Percentiles rank a stretch among this genome's conserved stretches.
Conservation (phyloP, 2,888 invertebrate genomes). For the Cordylochernes scorpioides region DNA sequence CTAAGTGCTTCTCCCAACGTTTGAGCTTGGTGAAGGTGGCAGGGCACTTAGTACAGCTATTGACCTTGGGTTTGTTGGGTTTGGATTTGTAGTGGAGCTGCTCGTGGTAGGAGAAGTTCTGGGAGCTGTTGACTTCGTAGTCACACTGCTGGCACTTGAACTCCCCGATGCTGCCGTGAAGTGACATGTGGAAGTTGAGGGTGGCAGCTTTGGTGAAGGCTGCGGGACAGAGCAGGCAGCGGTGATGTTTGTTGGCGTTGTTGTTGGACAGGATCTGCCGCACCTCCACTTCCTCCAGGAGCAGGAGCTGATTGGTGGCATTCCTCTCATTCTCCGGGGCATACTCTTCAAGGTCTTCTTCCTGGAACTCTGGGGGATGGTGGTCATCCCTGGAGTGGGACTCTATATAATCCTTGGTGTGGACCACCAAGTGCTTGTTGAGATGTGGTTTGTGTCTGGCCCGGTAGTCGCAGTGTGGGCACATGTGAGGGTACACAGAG, state of each 20-base stretch:
- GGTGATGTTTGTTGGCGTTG: conserved; percentile 16
- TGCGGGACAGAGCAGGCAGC: conserved; percentile 34
- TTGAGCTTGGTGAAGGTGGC: conserved; percentile 60
- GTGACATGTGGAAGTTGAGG: conserved; percentile 37
- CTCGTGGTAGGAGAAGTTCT: conserved; percentile 38
- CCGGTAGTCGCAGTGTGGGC: conserved; percentile 21
- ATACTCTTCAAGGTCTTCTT: no score
- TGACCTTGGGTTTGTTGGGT: conserved; percentile 44
- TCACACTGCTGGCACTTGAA: conserved; percentile 42
- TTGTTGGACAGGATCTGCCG: conserved; percentile 4
- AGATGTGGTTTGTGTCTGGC: conserved; percentile 23
- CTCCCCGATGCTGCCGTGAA: conserved; percentile 35
- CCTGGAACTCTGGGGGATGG: no score
- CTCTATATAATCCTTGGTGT: conserved; percentile 16
- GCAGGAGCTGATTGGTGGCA: conserved; percentile 12
- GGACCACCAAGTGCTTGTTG: conserved; percentile 20
- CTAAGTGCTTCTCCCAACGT: conserved; percentile 53
- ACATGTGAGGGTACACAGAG: conserved; percentile 34
- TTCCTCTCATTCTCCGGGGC: no score
- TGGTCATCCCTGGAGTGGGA: no score
- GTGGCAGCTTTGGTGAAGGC: conserved; percentile 43
- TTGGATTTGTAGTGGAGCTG: conserved; percentile 37
- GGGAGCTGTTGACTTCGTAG: conserved; percentile 38
- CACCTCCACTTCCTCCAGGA: conserved; percentile 10
- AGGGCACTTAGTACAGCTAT: conserved; percentile 45